phyloP scores from a whole-genome alignment of 2,888 invertebrate genomes.

The Glyphotaelius pellucidus region DNA sequence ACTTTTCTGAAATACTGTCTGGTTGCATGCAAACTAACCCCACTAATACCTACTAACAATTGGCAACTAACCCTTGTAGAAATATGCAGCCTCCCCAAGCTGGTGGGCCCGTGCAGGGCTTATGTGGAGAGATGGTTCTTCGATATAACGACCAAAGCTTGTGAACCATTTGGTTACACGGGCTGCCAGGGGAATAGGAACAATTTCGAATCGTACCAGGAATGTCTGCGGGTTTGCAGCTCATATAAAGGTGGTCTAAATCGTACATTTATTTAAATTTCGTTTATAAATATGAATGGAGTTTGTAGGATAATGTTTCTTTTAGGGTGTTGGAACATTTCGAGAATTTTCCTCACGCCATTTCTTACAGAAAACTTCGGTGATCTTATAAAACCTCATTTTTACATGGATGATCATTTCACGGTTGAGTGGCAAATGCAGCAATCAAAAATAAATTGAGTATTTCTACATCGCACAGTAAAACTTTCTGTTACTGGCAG shows the following conservation, averaged over 20 bases:
- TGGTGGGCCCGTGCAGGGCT: conserved; percentile 87
- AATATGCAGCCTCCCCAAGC: conserved; percentile 81
- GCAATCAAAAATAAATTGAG: not conserved
- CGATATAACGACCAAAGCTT: conserved; percentile 82
- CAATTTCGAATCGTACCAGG: conserved; percentile 86
- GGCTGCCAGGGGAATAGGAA: conserved; percentile 94
- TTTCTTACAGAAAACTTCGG: not conserved
- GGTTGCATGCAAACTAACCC: not conserved
- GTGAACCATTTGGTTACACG: conserved; percentile 90
- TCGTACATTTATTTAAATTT: not conserved
- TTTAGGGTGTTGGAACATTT: not conserved
- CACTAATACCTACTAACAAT: conserved; percentile 6
- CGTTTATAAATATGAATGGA: not conserved
- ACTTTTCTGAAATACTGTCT: not conserved
- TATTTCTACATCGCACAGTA: no score
- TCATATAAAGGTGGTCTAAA: conserved; percentile 73
- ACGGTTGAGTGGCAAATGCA: not conserved
- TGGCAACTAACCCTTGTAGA: conserved; percentile 70
- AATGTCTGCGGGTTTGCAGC: conserved; percentile 83
- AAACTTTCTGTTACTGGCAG: no score
- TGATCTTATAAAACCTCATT: not conserved
- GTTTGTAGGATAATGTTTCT: not conserved
- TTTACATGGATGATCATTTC: not conserved
- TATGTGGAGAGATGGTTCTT: conserved; percentile 91
- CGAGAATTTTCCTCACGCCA: not conserved